Evolutionary conservation across 2,797 vertebrate genomes (phyloP), one percentile per base, ranked within the genome.

Genomic region (Balearica regulorum): DNA sequence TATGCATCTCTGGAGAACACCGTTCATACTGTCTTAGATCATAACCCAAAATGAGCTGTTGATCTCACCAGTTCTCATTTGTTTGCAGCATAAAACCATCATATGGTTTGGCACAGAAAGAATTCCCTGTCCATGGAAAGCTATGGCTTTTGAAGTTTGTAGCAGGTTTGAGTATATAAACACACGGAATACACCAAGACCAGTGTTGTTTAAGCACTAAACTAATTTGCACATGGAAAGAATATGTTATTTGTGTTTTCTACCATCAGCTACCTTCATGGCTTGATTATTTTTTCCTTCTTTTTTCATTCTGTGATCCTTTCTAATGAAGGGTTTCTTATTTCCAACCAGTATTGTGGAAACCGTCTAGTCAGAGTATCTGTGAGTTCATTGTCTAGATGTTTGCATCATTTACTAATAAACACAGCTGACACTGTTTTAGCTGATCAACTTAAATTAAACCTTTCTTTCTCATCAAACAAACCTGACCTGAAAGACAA

Each of bases 401-500:
- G 46, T 60, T 91, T 95, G 43, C 76, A 91, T 57, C 71, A 81
- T 94, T 97, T 95, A 92, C 89, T 95, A 92, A 93, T 95, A 97
- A 97, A 90, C 89, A 95, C 64, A 96, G 83, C 85, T 86, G 93
- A 96, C 58, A 91, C 49, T 81, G 33, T 92, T 96, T 95, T 95
- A 96, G 78, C 33, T 64, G 35, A 70, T 94, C 90, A 94, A 33
- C 75, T 91, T 76, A 96, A 97, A 94, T 95, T 95, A 89, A 96
- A 93, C 75, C 62, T 89, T 89, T 53, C 51, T 81, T 91, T 90
- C 58, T 89, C 53, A 95, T 51, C 51, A 96, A 97, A 96, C 70
- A 96, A 87, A 96, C 62, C 61, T 96, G 96, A 97, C 94, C 95
- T 97, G 49, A 72, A 87, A 91, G 71, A 89, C 82, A 86, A 88